These are phyloP conservation scores for Agriopis aurantiaria DNA, from an alignment of 2,888 invertebrate genomes.

Conservation along the genomic window DNA sequence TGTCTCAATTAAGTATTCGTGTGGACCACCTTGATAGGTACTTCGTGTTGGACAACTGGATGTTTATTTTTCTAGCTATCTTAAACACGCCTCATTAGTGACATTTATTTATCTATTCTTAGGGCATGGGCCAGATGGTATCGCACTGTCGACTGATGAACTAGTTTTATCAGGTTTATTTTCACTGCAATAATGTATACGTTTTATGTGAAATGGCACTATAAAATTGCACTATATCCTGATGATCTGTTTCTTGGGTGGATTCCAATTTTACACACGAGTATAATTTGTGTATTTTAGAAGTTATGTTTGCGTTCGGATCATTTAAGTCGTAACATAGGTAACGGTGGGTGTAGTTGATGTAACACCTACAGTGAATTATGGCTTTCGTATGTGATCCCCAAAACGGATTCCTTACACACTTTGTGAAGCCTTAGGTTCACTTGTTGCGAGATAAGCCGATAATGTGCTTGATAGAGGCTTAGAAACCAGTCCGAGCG, in stretches of 20 bases:
- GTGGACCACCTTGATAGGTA: constrained; percentile 65
- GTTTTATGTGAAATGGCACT: constrained; percentile 52
- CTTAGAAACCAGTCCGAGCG: neutral
- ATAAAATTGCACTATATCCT: constrained; percentile 53
- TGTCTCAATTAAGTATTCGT: constrained; percentile 66
- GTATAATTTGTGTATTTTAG: constrained; percentile 42
- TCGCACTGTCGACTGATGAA: constrained; percentile 31
- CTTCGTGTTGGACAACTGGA: constrained; percentile 56
- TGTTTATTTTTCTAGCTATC: constrained; percentile 60
- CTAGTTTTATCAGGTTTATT: constrained; percentile 47
- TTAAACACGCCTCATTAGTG: constrained; percentile 45
- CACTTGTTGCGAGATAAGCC: constrained; percentile 9
- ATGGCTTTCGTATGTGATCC: neutral
- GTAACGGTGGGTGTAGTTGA: neutral
- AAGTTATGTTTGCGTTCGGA: constrained; percentile 30
- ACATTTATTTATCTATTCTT: constrained; percentile 22
- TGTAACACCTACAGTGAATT: neutral
- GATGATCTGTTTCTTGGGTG: constrained; percentile 51
- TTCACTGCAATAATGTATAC: constrained; percentile 50
- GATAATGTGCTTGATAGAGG: constrained; percentile 8
- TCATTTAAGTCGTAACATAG: constrained; percentile 28
- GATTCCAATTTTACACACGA: constrained; percentile 54
- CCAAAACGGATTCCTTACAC: neutral
- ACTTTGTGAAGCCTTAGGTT: constrained; percentile 3
- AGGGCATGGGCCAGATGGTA: constrained; percentile 24